Evolutionary conservation across 2,797 vertebrate genomes (phyloP), one percentile per base, ranked within the genome.

Genomic region (Myotis findleyi): DNA sequence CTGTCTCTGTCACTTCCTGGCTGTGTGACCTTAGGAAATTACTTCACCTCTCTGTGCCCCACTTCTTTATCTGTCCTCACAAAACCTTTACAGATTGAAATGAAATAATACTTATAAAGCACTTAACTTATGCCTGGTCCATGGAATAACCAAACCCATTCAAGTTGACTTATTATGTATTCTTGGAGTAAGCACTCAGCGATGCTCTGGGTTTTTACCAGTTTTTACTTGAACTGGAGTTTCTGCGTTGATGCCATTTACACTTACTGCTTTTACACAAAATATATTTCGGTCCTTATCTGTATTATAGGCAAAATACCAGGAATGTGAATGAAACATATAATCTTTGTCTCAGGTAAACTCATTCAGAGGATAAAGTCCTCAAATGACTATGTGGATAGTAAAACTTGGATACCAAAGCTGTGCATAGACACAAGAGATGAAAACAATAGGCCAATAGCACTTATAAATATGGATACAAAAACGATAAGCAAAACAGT

Each of bases 351-450:
- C 21, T 80, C 51, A n/a, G n/a, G 62, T 11, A 76, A 81, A 49
- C 4, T 91, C n/a, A 3, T 55, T 75, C n/a, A 88, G n/a, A 81
- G 27, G 87, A 79, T 75, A 92, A 64, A 87, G 62, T 93, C 25
- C 30, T 44, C 27, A 89, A 72, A 20, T 75, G 18, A 27, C 1
- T 71, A 33, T 72, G 13, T 62, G 30, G 6, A 47, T 36, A 57
- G 14, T 33, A 49, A 91, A 68, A 30, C 12, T 8, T 87, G 41
- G 7, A 38, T 77, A n/a, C 17, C 41, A 49, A 53, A 68, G 72
- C 4, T 72, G 2, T 18, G 9, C 3, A 41, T 33, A 77, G 1
- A 36, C 30, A 36, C 3, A 47, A 53, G 30, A 84, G 77, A 75
- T 1, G 7, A 75, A 86, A 95, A 64, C 2, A 57, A 33, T 0